Base-by-base conservation (phyloP, 2,113 vertebrate species). In the Sus scrofa region DNA sequence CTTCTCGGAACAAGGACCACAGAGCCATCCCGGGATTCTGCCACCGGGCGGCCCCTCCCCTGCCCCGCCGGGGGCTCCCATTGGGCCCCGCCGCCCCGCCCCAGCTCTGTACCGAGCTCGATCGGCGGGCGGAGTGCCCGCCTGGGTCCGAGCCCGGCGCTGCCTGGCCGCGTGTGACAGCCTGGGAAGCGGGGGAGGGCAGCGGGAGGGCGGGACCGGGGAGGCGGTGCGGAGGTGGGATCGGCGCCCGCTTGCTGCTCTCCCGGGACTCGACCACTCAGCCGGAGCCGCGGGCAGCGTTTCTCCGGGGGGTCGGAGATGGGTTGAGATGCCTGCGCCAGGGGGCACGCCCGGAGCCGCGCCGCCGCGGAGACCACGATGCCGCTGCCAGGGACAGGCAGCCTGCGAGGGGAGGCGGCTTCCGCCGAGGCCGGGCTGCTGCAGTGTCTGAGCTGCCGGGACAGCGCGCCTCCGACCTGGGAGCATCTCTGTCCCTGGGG, bases 251-350 rank as follows among this genome's bases (percentile, higher is more conserved):
- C 78, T 44, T 26, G 58, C 52, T 19, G 13, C 65, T 50, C 2
- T n/a, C 68, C 3, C 1, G 26, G 68, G 52, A 18, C 84, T 44
- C 20, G 34, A 50, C 63, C 18, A 90, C 81, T 16, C 85, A 37
- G 39, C 79, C 26, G 5, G 85, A 73, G 86, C 63, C 3, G 34
- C 86, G 15, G 10, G 73, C 37, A 62, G 39, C 74, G 13, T 67
- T n/a, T 26, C 52, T 54, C 56, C 6, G 1, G 39, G 0, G 44
- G 16, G 60, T 14, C 19, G 79, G 94, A 85, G 39, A 97, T 95
- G 97, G 97, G 97, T 24, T 97, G 97, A 98, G 77, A 97, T 97
- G 97, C 84, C 71, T 19, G 50, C 34, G 62, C 77, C 56, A 8
- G 13, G 37, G 81, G 87, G 39, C 67, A 90, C 58, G 81, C 62